These are phyloP conservation scores for Oreochromis tanganicae DNA, from an alignment of 2,113 vertebrate species.

Conservation along the genomic window DNA sequence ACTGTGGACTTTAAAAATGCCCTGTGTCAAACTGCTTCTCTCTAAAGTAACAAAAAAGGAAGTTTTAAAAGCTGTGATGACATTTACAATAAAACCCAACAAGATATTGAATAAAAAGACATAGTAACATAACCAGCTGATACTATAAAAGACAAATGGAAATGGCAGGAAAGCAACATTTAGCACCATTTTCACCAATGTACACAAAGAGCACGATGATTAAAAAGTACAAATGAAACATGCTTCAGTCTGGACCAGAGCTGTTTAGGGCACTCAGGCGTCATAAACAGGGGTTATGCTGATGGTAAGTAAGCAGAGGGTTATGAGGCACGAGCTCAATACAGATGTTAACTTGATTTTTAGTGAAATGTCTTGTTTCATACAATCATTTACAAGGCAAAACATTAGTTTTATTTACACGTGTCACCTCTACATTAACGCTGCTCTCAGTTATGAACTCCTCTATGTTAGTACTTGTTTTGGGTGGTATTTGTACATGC, in stretches of 20 bases:
- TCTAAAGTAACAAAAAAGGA: slow-evolving; percentile 13
- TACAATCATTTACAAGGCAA: slow-evolving; percentile 91
- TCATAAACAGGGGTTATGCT: slow-evolving; percentile 80
- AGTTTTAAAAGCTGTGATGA: slow-evolving; percentile 19
- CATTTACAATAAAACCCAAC: slow-evolving; percentile 46
- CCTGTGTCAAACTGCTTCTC: slow-evolving; percentile 25
- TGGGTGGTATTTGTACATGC: slow-evolving; percentile 73
- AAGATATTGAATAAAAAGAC: slow-evolving; percentile 37
- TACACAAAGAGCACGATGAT: slow-evolving; percentile 65
- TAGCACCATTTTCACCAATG: slow-evolving; percentile 31
- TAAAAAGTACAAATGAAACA: slow-evolving; percentile 72
- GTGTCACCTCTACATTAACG: slow-evolving; percentile 73
- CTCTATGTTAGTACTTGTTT: slow-evolving; percentile 86
- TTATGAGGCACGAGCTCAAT: slow-evolving; percentile 85
- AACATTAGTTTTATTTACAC: slow-evolving; percentile 95
- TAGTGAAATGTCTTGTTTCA: slow-evolving; percentile 79
- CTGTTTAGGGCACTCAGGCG: slow-evolving; percentile 65
- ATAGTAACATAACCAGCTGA: slow-evolving; percentile 44
- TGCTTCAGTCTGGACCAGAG: slow-evolving; percentile 76
- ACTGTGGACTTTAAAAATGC: slow-evolving; percentile 33
- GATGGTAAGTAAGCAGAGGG: slow-evolving; percentile 85
- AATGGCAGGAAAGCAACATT: slow-evolving; percentile 23
- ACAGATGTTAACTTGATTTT: slow-evolving; percentile 84
- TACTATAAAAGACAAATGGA: slow-evolving; percentile 25
- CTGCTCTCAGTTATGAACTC: slow-evolving; percentile 71